Conservation (phyloP, 2,888 invertebrate genomes). For the Lutraria lutraria region DNA sequence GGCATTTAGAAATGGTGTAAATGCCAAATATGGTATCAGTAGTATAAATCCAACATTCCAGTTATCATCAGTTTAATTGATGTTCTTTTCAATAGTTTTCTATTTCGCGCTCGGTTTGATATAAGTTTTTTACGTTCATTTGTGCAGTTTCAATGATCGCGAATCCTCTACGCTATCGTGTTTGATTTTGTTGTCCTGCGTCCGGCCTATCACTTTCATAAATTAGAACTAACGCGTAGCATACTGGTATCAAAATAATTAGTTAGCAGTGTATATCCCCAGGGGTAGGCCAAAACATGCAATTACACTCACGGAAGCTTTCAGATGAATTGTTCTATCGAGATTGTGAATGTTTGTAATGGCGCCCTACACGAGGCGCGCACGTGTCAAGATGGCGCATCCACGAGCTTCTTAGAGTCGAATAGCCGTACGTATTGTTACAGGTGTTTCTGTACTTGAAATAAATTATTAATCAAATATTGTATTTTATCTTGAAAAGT, state of each 20-base stretch:
- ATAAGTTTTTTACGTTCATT: background rate
- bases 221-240: constrained; percentile 28
- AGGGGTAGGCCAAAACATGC: constrained; percentile 34
- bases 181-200: background rate
- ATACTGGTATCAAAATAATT: constrained; percentile 44
- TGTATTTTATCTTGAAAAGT: background rate
- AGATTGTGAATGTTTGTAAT: constrained; percentile 36
- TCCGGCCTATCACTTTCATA: constrained; percentile 39
- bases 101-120: background rate
- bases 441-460: constrained; percentile 43
- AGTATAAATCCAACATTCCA: background rate
- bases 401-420: constrained; percentile 20
- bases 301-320: constrained; percentile 41
- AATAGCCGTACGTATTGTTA: constrained; percentile 37
- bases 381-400: constrained; percentile 38
- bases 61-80: background rate
- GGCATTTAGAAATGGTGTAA: background rate
- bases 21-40: background rate
- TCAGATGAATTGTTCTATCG: constrained; percentile 39
- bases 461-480: constrained; percentile 28
- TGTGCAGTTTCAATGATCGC: too few species aligned
- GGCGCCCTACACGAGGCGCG: constrained; percentile 23
- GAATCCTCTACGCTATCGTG: background rate
- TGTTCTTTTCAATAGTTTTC: background rate
- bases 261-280: constrained; percentile 36